Evolutionary conservation across 1,140 invertebrate species (phyloP).

Genomic region (Patella vulgata): DNA sequence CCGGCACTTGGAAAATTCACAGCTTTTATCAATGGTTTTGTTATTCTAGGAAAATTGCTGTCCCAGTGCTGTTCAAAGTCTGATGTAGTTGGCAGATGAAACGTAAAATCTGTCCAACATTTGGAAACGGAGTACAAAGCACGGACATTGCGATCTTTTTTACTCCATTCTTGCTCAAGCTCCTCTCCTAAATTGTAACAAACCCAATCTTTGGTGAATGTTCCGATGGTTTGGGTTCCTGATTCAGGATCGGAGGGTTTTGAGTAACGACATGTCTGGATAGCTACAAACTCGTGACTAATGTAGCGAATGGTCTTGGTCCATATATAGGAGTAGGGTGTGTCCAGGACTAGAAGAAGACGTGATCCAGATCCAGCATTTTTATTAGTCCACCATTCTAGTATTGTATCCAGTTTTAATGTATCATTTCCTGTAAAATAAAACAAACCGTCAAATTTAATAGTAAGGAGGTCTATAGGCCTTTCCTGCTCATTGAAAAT

Average conservation of each 20-base stretch:
- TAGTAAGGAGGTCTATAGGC: no score
- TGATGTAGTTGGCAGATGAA: constrained; percentile 56
- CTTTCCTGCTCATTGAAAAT: no score
- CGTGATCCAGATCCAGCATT: constrained; percentile 47
- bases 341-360: constrained; percentile 59
- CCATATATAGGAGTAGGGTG: constrained; percentile 56
- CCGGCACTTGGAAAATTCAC: constrained; percentile 49
- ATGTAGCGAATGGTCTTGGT: constrained; percentile 35
- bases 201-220: constrained; percentile 59
- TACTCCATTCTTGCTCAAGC: constrained; percentile 40
- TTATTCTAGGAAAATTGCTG: constrained; percentile 52
- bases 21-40: constrained; percentile 52
- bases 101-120: constrained; percentile 60
- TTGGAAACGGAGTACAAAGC: constrained; percentile 53
- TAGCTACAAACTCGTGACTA: constrained; percentile 43
- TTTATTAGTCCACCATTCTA: constrained; percentile 59
- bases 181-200: constrained; percentile 53
- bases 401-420: constrained; percentile 48
- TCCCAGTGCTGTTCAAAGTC: constrained; percentile 60
- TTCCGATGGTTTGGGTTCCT: constrained; percentile 42
- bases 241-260: constrained; percentile 38
- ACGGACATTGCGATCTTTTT: constrained; percentile 36
- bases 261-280: constrained; percentile 56
- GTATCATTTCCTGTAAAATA: constrained; percentile 49
- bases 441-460: no score